Evolutionary conservation across 2,888 invertebrate species (phyloP).

Genomic region (Saturnia japonica): DNA sequence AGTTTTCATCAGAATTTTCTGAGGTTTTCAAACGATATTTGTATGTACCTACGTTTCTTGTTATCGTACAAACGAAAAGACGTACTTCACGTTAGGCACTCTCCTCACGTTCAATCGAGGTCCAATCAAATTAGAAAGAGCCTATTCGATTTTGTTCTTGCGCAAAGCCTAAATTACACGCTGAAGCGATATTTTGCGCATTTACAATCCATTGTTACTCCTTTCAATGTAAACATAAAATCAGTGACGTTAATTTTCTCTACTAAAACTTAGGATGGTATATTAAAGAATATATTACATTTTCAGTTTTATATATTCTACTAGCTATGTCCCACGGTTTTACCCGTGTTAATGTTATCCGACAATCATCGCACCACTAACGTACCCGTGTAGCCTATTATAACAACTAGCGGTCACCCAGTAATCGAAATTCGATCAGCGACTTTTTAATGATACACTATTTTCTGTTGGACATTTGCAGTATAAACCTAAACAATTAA

Average conservation of each 20-base stretch:
- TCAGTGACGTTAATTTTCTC: neutral
- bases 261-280: neutral
- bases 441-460: no score
- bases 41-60: neutral
- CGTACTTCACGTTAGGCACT: slow-evolving; percentile 22
- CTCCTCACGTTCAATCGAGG: slow-evolving; percentile 28
- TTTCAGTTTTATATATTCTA: no score
- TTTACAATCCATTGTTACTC: neutral
- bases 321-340: no score
- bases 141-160: slow-evolving; percentile 26
- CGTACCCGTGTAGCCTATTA: no score
- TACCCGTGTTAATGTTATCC: no score
- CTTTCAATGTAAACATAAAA: neutral
- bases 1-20: neutral
- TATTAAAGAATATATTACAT: no score
- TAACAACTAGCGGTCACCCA: no score
- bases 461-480: no score
- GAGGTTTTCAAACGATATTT: neutral
- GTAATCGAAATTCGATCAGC: no score
- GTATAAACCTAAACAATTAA: no score
- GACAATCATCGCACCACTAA: no score
- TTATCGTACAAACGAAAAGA: slow-evolving; percentile 18
- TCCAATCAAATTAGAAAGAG: slow-evolving; percentile 30
- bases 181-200: neutral
- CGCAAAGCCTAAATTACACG: no score